Percentiles rank a stretch among this genome's conserved stretches.
Evolutionary conservation across 2,888 invertebrate genomes (phyloP).

Genomic region (Caenorhabditis parvicauda): DNA sequence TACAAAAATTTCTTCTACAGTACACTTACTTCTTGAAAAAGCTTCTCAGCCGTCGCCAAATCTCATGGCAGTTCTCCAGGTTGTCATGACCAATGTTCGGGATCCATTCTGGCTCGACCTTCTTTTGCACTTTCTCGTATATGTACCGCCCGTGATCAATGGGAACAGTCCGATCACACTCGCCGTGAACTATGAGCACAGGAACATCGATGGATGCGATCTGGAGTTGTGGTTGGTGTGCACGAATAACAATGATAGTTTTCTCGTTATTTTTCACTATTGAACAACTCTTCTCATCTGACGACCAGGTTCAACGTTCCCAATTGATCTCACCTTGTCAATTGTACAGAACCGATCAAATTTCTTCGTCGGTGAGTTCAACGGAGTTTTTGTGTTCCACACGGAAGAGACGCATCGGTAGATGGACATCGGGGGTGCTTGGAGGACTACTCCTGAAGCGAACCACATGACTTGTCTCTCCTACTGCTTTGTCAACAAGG

Average conservation of each 20-base stretch:
- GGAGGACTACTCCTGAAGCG: slow-evolving; percentile 39
- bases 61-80: slow-evolving; percentile 36
- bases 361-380: slow-evolving; percentile 23
- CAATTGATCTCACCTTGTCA: slow-evolving; percentile 38
- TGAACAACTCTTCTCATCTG: too few relatives aligned
- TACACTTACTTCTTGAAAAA: slow-evolving; percentile 35
- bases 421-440: slow-evolving; percentile 43
- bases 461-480: slow-evolving; percentile 1
- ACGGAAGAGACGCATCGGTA: slow-evolving; percentile 26
- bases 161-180: slow-evolving; percentile 39
- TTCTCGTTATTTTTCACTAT: too few relatives aligned
- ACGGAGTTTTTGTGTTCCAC: slow-evolving; percentile 14
- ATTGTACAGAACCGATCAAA: slow-evolving; percentile 36
- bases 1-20: too few relatives aligned
- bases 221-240: too few relatives aligned
- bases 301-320: too few relatives aligned
- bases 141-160: slow-evolving; percentile 41
- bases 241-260: too few relatives aligned
- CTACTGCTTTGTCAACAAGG: slow-evolving; percentile 3
- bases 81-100: slow-evolving; percentile 39
- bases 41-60: slow-evolving; percentile 41
- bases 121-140: slow-evolving; percentile 16
- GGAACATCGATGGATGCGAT: slow-evolving; percentile 36
- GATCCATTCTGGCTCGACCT: slow-evolving; percentile 41
- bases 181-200: slow-evolving; percentile 48